Evolutionary conservation across 2,113 vertebrate species (phyloP).

Genomic region (Rostratula benghalensis): DNA sequence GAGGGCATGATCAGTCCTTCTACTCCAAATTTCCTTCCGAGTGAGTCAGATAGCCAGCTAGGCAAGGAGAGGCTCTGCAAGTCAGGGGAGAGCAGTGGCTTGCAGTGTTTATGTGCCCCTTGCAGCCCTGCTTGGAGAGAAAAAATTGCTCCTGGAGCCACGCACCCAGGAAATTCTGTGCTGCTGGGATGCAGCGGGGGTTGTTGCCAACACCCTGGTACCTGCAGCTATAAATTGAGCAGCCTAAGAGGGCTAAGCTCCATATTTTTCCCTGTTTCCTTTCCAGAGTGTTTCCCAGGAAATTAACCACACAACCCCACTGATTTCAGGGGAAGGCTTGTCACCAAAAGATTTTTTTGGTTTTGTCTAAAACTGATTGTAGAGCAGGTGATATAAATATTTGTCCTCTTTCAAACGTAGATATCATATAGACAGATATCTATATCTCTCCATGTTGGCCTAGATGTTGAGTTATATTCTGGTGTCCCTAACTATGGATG

Average conservation of each 20-base stretch:
- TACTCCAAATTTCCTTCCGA: conserved; percentile 19
- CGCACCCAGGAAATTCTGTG: rapidly evolving
- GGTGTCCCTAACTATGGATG: not conserved
- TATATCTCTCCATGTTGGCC: not conserved
- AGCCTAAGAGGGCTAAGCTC: not conserved
- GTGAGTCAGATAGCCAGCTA: conserved; percentile 47
- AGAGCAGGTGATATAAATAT: not conserved
- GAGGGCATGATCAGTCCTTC: conserved; percentile 45
- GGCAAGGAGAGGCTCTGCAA: conserved; percentile 16
- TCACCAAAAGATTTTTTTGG: not conserved
- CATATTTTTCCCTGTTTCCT: not conserved
- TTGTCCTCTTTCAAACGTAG: not conserved
- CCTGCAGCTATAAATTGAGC: not conserved
- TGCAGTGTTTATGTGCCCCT: not conserved
- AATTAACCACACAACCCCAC: not conserved
- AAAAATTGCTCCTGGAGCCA: not conserved
- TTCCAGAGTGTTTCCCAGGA: not conserved
- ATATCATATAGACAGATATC: not conserved
- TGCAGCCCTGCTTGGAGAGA: not conserved
- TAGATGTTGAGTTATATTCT: not conserved
- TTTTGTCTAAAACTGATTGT: not conserved
- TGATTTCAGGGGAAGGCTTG: not conserved
- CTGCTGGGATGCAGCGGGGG: not conserved
- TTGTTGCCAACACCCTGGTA: not conserved
- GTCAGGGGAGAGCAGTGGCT: not conserved